A percentile compares a stretch with the other conserved stretches of the same genome.
phyloP scores from a whole-genome alignment of 2,888 invertebrate species.

The Cryptophagus acutangulus region DNA sequence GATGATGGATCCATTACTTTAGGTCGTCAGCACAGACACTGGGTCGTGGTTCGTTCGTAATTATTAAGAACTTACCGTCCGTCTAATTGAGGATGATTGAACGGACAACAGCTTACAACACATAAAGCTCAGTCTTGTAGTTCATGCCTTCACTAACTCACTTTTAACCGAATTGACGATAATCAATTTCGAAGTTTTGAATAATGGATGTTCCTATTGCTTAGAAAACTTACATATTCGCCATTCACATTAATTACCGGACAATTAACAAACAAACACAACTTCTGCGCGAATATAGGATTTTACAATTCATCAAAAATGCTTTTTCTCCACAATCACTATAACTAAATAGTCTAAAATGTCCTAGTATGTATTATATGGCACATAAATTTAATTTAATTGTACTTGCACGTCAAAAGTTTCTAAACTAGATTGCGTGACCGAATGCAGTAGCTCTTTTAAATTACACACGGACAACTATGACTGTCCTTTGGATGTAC shows the following conservation, averaged over 20 bases:
- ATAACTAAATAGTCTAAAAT: too few relatives aligned
- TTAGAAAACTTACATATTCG: too few relatives aligned
- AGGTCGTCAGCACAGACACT: slow-evolving; percentile 42
- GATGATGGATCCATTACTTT: slow-evolving; percentile 53
- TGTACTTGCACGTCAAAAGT: slow-evolving; percentile 20
- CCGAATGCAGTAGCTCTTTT: slow-evolving; percentile 16
- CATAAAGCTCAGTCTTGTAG: too few relatives aligned
- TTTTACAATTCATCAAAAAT: too few relatives aligned
- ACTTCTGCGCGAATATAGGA: too few relatives aligned
- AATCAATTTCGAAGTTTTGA: too few relatives aligned
- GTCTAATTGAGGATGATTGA: slow-evolving; percentile 49
- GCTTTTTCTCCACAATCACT: too few relatives aligned
- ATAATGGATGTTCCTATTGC: too few relatives aligned
- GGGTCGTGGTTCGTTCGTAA: slow-evolving; percentile 38
- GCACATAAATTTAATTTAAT: slow-evolving; percentile 15
- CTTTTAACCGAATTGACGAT: too few relatives aligned
- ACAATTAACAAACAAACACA: too few relatives aligned
- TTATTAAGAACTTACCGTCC: slow-evolving; percentile 44
- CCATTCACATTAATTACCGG: too few relatives aligned
- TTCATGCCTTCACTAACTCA: too few relatives aligned
- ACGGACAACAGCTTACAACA: slow-evolving; percentile 35
- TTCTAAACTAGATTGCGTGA: slow-evolving; percentile 21
- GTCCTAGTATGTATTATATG: slow-evolving; percentile 11
- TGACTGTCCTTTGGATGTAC: slow-evolving; percentile 8
- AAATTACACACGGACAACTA: slow-evolving; percentile 17